A percentile compares a stretch with the other conserved stretches of the same genome.
Conservation (phyloP, 2,113 vertebrate species). For the Protobothrops mucrosquamatus region DNA sequence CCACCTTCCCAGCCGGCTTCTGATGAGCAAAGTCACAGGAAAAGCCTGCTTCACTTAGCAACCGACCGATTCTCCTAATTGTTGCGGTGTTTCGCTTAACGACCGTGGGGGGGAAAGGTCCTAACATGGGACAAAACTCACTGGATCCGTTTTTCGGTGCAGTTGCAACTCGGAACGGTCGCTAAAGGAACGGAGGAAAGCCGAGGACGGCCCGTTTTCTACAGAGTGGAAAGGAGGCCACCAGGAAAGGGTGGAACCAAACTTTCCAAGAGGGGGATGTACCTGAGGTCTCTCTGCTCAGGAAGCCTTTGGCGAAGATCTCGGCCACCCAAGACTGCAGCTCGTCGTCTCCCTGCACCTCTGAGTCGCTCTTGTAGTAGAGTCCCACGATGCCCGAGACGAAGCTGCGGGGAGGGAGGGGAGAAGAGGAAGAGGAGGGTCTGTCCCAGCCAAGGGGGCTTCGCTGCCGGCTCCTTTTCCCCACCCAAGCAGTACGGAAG, state of each 20-base stretch:
- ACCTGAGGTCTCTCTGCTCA: slow-evolving; percentile 9
- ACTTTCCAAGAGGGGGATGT: not conserved
- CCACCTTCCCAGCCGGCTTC: no score
- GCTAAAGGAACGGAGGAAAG: no score
- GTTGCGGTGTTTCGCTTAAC: no score
- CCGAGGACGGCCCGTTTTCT: no score
- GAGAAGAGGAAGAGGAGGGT: no score
- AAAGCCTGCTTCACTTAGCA: no score
- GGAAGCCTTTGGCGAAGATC: slow-evolving; percentile 4
- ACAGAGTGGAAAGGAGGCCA: not conserved
- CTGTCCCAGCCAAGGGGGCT: not conserved
- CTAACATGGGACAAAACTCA: no score
- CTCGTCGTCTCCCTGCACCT: not conserved
- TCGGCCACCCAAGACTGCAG: slow-evolving; percentile 14
- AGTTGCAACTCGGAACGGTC: no score
- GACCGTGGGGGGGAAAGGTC: no score
- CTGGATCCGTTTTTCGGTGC: no score
- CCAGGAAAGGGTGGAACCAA: not conserved
- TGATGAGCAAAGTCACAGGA: no score
- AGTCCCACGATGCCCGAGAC: not conserved
- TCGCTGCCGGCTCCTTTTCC: not conserved
- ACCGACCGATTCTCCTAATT: no score
- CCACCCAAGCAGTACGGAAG: not conserved
- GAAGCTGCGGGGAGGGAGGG: not conserved
- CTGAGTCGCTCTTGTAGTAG: not conserved